Percentiles rank a stretch among this genome's conserved stretches.
These are phyloP conservation scores for Timandra comae DNA, from an alignment of 2,888 invertebrate genomes.

Conservation along the genomic window DNA sequence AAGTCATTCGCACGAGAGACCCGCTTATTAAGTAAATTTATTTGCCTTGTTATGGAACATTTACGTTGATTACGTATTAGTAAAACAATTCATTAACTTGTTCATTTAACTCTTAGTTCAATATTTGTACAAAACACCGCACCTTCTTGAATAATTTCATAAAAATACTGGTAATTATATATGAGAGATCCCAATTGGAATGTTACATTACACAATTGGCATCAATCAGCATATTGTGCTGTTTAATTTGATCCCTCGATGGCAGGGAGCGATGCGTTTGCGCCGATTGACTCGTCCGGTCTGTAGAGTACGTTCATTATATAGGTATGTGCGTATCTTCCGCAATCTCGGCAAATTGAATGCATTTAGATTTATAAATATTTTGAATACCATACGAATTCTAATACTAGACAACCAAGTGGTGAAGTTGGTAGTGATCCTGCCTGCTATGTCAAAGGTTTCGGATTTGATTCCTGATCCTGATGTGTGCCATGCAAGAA, in stretches of 20 bases:
- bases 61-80: neutral
- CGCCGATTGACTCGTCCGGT: constrained; percentile 71
- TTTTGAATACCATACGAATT: too few species aligned
- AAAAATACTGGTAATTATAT: neutral
- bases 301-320: constrained; percentile 16
- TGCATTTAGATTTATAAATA: constrained; percentile 16
- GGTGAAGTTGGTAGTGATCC: too few species aligned
- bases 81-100: neutral
- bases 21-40: constrained; percentile 8
- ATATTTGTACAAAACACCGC: too few species aligned
- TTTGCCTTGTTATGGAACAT: constrained; percentile 7
- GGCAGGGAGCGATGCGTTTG: constrained; percentile 51
- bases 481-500: too few species aligned
- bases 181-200: constrained; percentile 1
- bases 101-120: too few species aligned
- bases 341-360: constrained; percentile 42
- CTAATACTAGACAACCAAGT: too few species aligned
- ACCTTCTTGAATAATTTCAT: neutral
- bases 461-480: too few species aligned
- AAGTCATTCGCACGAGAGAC: constrained; percentile 23
- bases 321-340: constrained; percentile 50
- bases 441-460: too few species aligned
- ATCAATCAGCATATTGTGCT: constrained; percentile 19
- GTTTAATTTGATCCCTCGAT: constrained; percentile 28
- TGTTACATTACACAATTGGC: constrained; percentile 7